Percentiles rank a stretch among this genome's conserved stretches.
Conservation (phyloP, 2,888 invertebrate genomes). For the Agrenia bidenticulata region DNA sequence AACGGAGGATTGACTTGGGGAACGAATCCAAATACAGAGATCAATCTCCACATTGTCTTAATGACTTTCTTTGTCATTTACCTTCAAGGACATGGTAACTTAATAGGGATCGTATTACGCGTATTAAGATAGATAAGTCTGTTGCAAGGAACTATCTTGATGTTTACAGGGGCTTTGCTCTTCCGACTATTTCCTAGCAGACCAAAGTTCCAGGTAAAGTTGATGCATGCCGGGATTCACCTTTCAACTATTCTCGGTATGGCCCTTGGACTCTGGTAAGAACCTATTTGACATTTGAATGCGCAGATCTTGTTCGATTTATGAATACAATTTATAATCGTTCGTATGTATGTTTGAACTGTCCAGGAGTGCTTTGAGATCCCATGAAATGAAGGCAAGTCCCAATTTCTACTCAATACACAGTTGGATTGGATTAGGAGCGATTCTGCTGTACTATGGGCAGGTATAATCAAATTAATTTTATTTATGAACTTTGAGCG, state of each 20-base stretch:
- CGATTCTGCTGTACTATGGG: slow-evolving; percentile 48
- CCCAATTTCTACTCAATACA: slow-evolving; percentile 48
- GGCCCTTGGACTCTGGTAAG: slow-evolving; percentile 40
- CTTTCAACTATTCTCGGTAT: slow-evolving; percentile 37
- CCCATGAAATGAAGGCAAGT: slow-evolving; percentile 35
- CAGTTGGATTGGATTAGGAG: slow-evolving; percentile 50
- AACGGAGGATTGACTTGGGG: slow-evolving; percentile 42
- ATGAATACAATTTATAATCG: not conserved
- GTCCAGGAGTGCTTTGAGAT: slow-evolving; percentile 36
- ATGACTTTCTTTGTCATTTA: slow-evolving; percentile 51
- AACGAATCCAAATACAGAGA: slow-evolving; percentile 30
- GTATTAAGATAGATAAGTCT: not conserved
- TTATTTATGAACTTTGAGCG: too few relatives aligned
- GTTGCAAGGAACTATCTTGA: not conserved
- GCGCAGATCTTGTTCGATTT: not conserved
- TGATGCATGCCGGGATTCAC: slow-evolving; percentile 49
- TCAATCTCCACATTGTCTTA: slow-evolving; percentile 49
- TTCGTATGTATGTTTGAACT: not conserved
- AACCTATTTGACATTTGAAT: not conserved
- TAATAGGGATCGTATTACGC: not conserved
- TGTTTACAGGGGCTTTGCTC: slow-evolving; percentile 41
- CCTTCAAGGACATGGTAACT: slow-evolving; percentile 50
- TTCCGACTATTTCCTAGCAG: slow-evolving; percentile 47
- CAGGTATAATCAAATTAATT: slow-evolving; percentile 46
- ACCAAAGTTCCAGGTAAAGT: slow-evolving; percentile 49